Evolutionary conservation across 2,888 invertebrate genomes (phyloP), one percentile per base, ranked within the genome.

Genomic region (Cloeon dipterum): DNA sequence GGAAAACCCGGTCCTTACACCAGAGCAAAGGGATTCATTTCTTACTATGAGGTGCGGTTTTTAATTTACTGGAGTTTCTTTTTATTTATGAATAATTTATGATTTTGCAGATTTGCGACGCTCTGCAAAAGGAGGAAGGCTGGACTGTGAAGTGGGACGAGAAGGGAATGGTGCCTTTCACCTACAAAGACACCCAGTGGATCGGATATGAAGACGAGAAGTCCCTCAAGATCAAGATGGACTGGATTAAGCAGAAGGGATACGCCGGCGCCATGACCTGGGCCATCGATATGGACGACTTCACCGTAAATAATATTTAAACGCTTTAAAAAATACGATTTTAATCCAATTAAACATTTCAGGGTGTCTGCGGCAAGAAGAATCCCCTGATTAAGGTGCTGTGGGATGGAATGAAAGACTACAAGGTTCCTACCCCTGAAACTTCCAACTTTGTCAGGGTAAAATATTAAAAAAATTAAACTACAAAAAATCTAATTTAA

Each of bases 251-350:
- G 51, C 49, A 67, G 39, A 79, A 75, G 52, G 82, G 83, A 0
- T 79, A 78, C 48, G 74, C 74, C 0, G 88, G 88, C 0, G 85
- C 82, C 1, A 88, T 88, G 88, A 76, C 72, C 14, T 88, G 88
- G 88, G 86, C 88, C 18, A 74, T 86, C 34, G 82, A 82, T 46
- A 83, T 86, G 85, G 88, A 89, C 41, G 88, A 88, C 53, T 88
- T 85, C 52, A 23, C 23, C 11, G 23, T 23, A n/a, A n/a, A n/a
- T n/a, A n/a, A n/a, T 23, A 23, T 7, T 7, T 23, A 23, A 8
- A 23, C 8, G 23, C 11, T 7, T 23, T 8, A 11, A 7, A 23
- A 8, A 7, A 7, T 23, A n/a, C n/a, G n/a, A n/a, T n/a, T n/a
- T n/a, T n/a, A n/a, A n/a, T n/a, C n/a, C n/a, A n/a, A n/a, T n/a